Base-by-base conservation (phyloP, 2,888 invertebrate genomes). In the Hesperia comma region DNA sequence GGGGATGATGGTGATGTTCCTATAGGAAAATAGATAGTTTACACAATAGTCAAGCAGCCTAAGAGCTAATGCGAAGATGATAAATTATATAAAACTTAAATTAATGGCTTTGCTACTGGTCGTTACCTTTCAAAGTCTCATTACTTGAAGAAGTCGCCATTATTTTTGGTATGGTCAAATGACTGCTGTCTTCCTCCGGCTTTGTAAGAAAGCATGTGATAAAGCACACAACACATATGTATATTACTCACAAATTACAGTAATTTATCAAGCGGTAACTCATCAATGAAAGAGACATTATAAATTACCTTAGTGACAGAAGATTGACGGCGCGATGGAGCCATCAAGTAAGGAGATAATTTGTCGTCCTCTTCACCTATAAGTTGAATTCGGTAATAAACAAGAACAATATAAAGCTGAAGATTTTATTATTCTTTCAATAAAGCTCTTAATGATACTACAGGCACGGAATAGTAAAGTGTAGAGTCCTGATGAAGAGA, bases 61-160 rank as follows among this genome's bases (percentile, higher is more conserved):
- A 26, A 26, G 26, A 26, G 5, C 5, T 26, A 26, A 26, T 26
- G 2, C 2, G 26, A 26, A 4, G 26, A 26, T 26, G 26, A 2
- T 2, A 26, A 26, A 26, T 26, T 4, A 37, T 7, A 37, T 2
- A 37, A 37, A 17, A 14, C 12, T 17, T 26, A 21, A 12, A 26
- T 2, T 8, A 19, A 17, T 56, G 19, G 6, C 17, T 14, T 19
- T 41, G 17, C 46, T 54, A 54, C n/a, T 15, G 3, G 7, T 7
- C 21, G 8, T 80, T 88, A 95, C 96, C 96, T 86, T 96, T 96
- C 19, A 96, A 85, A 0, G 96, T 96, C 80, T 97, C 97, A 62
- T 95, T 95, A 81, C 96, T 96, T 12, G 95, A 95, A 0, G 96
- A 96, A 0, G 94, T 94, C 0, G 95, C 94, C 78, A 96, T 94